phyloP scores from a whole-genome alignment of 2,113 vertebrate species.

The Chunga burmeisteri region DNA sequence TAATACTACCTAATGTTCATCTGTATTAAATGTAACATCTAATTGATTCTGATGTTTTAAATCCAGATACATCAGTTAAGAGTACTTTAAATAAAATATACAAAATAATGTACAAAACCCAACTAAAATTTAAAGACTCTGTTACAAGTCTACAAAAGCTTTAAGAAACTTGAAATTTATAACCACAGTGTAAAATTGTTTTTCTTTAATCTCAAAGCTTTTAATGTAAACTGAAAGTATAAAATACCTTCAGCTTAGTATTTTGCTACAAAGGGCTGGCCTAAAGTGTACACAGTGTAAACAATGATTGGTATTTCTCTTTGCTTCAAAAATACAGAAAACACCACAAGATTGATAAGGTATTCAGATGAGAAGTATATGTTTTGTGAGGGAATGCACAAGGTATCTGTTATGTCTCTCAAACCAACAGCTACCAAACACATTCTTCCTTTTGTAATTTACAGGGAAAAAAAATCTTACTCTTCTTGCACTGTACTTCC shows the following conservation, averaged over 20 bases:
- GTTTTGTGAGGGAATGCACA: conserved; percentile 61
- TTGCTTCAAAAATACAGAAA: conserved; percentile 79
- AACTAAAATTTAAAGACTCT: conserved; percentile 84
- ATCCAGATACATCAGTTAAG: conserved; percentile 76
- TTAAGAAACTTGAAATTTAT: conserved; percentile 84
- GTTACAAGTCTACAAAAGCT: conserved; percentile 84
- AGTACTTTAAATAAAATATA: conserved; percentile 85
- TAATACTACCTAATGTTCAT: conserved; percentile 75
- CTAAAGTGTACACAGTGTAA: conserved; percentile 82
- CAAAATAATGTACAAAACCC: conserved; percentile 81
- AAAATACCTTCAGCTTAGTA: conserved; percentile 80
- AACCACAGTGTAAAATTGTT: conserved; percentile 83
- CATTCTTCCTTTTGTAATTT: conserved; percentile 44
- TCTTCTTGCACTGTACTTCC: conserved; percentile 47
- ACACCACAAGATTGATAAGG: conserved; percentile 75
- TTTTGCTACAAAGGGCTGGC: conserved; percentile 81
- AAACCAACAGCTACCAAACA: conserved; percentile 56
- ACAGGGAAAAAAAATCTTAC: background rate
- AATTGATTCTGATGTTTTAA: conserved; percentile 74
- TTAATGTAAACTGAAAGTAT: conserved; percentile 79
- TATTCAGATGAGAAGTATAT: conserved; percentile 66
- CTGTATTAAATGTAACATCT: conserved; percentile 79
- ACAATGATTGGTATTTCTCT: conserved; percentile 77
- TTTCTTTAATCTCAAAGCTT: conserved; percentile 82
- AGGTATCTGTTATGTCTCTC: conserved; percentile 52